These are phyloP conservation scores for Bos indicus DNA, from an alignment of 2,113 vertebrate genomes.

Conservation along the genomic window DNA sequence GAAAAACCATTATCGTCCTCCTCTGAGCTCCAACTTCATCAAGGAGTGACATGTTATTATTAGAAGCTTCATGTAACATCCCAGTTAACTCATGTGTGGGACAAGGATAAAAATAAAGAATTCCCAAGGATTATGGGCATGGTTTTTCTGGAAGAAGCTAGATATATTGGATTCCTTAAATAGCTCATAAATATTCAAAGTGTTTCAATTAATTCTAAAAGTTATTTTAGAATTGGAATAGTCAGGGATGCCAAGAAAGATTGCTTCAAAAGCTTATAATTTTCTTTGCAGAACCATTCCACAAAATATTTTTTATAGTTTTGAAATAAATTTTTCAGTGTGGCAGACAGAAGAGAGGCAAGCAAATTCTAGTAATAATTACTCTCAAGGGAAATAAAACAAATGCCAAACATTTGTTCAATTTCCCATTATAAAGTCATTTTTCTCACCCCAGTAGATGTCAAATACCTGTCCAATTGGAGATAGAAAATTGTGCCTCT, in stretches of 20 bases:
- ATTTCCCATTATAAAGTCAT: constrained; percentile 41
- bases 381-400: constrained; percentile 20
- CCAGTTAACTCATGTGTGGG: background rate
- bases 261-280: constrained; percentile 12
- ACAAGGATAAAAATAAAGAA: background rate
- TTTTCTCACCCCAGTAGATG: constrained; percentile 29
- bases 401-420: constrained; percentile 49
- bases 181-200: constrained; percentile 35
- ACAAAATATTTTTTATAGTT: background rate
- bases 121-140: background rate
- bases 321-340: constrained; percentile 34
- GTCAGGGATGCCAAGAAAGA: background rate
- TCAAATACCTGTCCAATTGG: constrained; percentile 42
- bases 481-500: constrained; percentile 48
- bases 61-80: background rate
- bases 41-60: background rate
- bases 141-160: background rate
- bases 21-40: background rate
- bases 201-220: constrained; percentile 45
- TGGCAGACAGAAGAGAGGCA: background rate
- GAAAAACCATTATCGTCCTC: background rate
- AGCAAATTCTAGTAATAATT: constrained; percentile 31
- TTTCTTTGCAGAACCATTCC: constrained; percentile 25
- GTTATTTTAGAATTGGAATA: constrained; percentile 13
- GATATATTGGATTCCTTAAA: constrained; percentile 18